These are phyloP conservation scores for Trilocha varians DNA, from an alignment of 2,888 invertebrate species.

Conservation along the genomic window DNA sequence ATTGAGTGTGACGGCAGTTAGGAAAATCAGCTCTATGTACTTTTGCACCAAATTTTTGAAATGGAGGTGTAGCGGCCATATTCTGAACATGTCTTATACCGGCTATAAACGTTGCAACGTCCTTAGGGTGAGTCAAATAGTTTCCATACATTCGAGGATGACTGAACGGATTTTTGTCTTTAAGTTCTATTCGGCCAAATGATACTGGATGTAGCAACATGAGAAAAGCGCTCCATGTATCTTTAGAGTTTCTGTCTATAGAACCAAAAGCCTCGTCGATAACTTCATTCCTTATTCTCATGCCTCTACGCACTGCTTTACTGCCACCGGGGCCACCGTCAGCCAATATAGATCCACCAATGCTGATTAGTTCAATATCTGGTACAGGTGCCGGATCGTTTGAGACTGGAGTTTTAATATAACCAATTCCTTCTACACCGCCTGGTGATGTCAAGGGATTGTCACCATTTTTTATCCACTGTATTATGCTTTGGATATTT, in stretches of 20 bases:
- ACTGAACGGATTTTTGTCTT: constrained; percentile 80
- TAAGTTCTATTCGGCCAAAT: constrained; percentile 78
- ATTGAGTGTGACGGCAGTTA: constrained; percentile 58
- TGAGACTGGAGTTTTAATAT: constrained; percentile 74
- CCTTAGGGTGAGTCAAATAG: constrained; percentile 77
- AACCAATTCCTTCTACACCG: constrained; percentile 78
- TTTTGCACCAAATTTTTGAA: constrained; percentile 71
- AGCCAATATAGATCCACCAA: constrained; percentile 75
- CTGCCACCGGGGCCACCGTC: constrained; percentile 66
- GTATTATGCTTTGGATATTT: constrained; percentile 18
- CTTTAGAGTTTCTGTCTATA: constrained; percentile 52
- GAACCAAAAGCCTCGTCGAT: constrained; percentile 71
- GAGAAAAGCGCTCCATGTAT: constrained; percentile 75
- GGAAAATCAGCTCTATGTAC: constrained; percentile 66
- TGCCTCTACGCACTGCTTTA: constrained; percentile 59
- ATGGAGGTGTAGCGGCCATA: constrained; percentile 71
- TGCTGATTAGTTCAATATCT: constrained; percentile 77
- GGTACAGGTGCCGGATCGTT: constrained; percentile 74
- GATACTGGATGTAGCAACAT: constrained; percentile 84
- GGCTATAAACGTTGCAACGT: constrained; percentile 74
- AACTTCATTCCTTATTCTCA: constrained; percentile 70
- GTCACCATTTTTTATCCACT: constrained; percentile 51
- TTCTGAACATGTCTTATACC: constrained; percentile 76
- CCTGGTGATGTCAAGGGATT: constrained; percentile 71
- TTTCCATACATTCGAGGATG: constrained; percentile 85